Evolutionary conservation across 2,113 vertebrate species (phyloP).

Genomic region (Pomatorhinus ruficollis): DNA sequence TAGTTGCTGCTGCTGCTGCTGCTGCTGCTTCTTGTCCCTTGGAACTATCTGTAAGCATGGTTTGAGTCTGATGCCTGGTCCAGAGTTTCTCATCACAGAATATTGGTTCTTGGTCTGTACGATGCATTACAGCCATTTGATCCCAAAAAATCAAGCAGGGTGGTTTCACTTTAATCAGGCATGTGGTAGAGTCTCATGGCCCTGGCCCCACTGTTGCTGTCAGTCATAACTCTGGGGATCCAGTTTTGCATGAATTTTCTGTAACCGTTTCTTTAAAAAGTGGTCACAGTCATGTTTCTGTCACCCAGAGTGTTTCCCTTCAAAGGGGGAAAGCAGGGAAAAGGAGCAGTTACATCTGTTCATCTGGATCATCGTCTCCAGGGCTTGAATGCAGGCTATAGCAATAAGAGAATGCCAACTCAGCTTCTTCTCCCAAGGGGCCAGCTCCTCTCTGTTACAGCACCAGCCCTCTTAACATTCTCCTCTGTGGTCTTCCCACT

Average conservation of each 20-base stretch:
- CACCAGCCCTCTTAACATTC: not conserved
- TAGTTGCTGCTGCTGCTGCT: not conserved
- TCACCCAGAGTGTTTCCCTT: not conserved
- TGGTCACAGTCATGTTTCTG: not conserved
- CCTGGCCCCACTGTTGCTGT: not conserved
- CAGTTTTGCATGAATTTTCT: not conserved
- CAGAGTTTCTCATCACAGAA: constrained; percentile 5
- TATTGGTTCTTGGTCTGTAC: not conserved
- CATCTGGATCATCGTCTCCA: not conserved
- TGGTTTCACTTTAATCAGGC: constrained; percentile 23
- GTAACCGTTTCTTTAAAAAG: not conserved
- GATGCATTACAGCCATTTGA: not conserved
- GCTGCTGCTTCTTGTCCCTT: not conserved
- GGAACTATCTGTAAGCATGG: not conserved
- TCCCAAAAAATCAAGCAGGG: not conserved
- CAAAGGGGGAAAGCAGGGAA: not conserved
- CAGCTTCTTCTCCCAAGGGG: not conserved
- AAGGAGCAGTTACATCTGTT: not conserved
- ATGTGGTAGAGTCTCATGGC: not conserved
- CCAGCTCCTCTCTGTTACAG: not conserved
- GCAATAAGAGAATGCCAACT: not conserved
- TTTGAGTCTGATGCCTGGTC: not conserved
- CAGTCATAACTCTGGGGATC: not conserved
- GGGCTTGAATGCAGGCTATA: not conserved
- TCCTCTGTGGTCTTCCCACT: not conserved